Percentiles rank a stretch among this genome's conserved stretches.
Conservation (phyloP, 2,113 vertebrate genomes). For the Lathamus discolor region DNA sequence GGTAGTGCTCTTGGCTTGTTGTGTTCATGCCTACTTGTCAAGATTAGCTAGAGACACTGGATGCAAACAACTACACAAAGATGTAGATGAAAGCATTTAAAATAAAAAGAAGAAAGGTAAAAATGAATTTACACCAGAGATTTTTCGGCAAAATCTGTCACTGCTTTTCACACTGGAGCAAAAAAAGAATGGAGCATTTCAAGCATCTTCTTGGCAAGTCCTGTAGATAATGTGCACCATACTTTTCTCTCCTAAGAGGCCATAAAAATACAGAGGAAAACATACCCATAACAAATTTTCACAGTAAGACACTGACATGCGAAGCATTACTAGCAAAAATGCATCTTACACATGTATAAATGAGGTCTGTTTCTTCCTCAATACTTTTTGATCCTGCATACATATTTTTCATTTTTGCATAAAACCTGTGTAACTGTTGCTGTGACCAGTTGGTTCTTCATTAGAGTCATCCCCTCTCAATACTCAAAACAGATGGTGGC, state of each 20-base stretch:
- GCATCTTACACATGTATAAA: neutral
- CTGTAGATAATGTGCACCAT: neutral
- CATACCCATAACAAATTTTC: neutral
- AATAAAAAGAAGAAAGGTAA: neutral
- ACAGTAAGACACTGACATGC: neutral
- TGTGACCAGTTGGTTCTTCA: constrained; percentile 17
- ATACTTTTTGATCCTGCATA: neutral
- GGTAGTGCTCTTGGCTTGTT: fast-evolving
- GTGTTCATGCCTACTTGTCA: neutral
- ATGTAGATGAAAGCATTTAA: neutral
- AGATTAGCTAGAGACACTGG: neutral
- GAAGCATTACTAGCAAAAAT: neutral
- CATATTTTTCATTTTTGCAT: constrained; percentile 16
- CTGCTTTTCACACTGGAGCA: neutral
- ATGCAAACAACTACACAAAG: neutral
- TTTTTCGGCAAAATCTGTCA: neutral
- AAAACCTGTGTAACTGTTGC: constrained; percentile 24
- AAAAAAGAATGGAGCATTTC: neutral
- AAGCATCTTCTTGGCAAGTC: neutral
- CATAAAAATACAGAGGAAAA: neutral
- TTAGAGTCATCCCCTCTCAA: neutral
- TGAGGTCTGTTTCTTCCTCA: neutral
- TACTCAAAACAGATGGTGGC: neutral
- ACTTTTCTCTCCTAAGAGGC: neutral
- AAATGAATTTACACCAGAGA: neutral